Percentiles rank a stretch among this genome's conserved stretches.
These are phyloP conservation scores for Hydrolagus colliei DNA, from an alignment of 2,797 vertebrate species.

Conservation along the genomic window DNA sequence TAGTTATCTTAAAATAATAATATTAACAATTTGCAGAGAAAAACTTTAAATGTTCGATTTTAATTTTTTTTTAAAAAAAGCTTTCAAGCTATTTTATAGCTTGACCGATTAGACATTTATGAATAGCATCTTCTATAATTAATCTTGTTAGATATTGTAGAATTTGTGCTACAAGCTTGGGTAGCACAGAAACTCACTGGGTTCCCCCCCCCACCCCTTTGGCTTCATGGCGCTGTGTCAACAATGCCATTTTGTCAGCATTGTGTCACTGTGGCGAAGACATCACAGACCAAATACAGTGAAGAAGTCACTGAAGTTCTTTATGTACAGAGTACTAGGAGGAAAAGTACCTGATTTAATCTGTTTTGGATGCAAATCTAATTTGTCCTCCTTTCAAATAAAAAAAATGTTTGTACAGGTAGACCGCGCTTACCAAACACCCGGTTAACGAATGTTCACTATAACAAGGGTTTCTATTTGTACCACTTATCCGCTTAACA, in stretches of 20 bases:
- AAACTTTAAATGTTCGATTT: not conserved
- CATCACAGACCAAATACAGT: not conserved
- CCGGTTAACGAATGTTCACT: too few relatives aligned
- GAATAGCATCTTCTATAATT: slow-evolving; percentile 16
- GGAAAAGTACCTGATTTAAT: slow-evolving; percentile 4
- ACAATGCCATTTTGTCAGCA: not conserved
- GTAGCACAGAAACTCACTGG: not conserved
- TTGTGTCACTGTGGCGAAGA: not conserved
- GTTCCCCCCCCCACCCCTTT: not conserved
- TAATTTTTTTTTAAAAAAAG: not conserved
- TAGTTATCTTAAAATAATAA: too few relatives aligned
- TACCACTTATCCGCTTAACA: too few relatives aligned
- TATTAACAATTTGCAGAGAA: too few relatives aligned
- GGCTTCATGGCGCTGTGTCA: slow-evolving; percentile 20
- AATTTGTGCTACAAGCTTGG: not conserved
- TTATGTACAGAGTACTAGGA: not conserved
- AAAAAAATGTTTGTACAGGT: not conserved
- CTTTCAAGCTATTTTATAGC: not conserved
- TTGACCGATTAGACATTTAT: slow-evolving; percentile 6
- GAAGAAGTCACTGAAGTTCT: not conserved
- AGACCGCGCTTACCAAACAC: too few relatives aligned
- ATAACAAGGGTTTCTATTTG: too few relatives aligned
- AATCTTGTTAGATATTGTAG: slow-evolving; percentile 1
- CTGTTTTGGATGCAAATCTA: not conserved
- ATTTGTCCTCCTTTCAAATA: slow-evolving; percentile 12